These are phyloP conservation scores for human DNA, from an alignment of 2,113 vertebrate species.

Conservation along the genomic window GRCh38 chr2:47153001-47153500, in stretches of 20 bases:
- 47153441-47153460: neutral
- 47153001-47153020: slow-evolving; percentile 70
- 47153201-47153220: slow-evolving; percentile 9
- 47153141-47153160: slow-evolving; percentile 8
- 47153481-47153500: too few species aligned
- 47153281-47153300: neutral
- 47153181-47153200: slow-evolving; percentile 29
- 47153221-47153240: slow-evolving; percentile 35
- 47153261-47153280: neutral
- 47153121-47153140: slow-evolving; percentile 26
- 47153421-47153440: neutral
- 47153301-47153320: neutral
- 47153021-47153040: slow-evolving; percentile 51
- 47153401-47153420: neutral
- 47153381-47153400: neutral
- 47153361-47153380: neutral
- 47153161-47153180: neutral
- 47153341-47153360: neutral
- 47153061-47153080: neutral
- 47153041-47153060: slow-evolving; percentile 27
- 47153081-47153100: slow-evolving; percentile 48
- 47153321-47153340: neutral
- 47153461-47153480: neutral
- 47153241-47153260: slow-evolving; percentile 10
- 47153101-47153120: slow-evolving; percentile 33